phyloP scores from a whole-genome alignment of 2,113 vertebrate genomes.

The Emydocephalus ijimae region DNA sequence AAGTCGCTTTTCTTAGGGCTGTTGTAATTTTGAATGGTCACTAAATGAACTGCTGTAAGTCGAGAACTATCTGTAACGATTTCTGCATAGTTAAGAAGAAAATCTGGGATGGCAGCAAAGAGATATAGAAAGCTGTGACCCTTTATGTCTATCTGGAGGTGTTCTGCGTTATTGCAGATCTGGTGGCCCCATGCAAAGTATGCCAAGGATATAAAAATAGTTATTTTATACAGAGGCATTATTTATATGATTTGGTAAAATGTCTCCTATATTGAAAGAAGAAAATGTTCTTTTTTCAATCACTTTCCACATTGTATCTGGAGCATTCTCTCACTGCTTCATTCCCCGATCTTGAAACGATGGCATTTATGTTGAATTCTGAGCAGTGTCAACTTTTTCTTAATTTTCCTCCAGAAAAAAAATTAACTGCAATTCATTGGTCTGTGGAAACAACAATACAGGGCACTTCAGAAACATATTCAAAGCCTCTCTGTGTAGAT shows the following conservation, averaged over 20 bases:
- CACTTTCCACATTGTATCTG: neutral
- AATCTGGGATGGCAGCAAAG: neutral
- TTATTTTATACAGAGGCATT: neutral
- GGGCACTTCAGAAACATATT: conserved; percentile 45
- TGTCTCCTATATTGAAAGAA: neutral
- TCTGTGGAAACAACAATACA: conserved; percentile 47
- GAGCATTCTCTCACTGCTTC: neutral
- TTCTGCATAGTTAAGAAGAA: neutral
- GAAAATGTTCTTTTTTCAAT: neutral
- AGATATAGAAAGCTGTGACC: neutral
- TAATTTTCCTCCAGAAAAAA: conserved; percentile 18
- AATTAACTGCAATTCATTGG: conserved; percentile 45
- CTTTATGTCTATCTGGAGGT: neutral
- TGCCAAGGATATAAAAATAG: neutral
- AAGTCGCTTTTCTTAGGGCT: no score
- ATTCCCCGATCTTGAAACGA: neutral
- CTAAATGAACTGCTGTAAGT: no score
- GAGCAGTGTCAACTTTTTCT: neutral
- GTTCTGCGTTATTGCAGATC: neutral
- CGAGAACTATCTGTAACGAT: neutral
- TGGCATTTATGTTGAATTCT: neutral
- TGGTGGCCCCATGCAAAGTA: neutral
- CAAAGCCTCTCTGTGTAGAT: conserved; percentile 49
- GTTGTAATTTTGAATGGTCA: no score
- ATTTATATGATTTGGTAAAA: neutral